phyloP scores from a whole-genome alignment of 2,888 invertebrate species.

The Cetonia aurata region DNA sequence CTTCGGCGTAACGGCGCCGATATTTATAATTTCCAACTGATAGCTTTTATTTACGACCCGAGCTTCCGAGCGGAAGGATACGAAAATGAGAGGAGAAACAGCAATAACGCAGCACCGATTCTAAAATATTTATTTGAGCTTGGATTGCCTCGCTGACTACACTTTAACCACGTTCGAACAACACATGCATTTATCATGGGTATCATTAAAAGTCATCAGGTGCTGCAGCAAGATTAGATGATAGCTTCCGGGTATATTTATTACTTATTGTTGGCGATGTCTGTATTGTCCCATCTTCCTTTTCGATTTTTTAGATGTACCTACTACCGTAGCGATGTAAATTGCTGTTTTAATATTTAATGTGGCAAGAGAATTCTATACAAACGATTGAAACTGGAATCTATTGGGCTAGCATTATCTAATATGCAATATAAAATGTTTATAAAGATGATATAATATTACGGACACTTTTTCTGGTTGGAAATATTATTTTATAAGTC shows the following conservation, averaged over 20 bases:
- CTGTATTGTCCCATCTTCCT: background rate
- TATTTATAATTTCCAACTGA: slow-evolving; percentile 12
- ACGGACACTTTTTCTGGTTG: too few relatives aligned
- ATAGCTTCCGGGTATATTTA: background rate
- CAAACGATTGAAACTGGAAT: too few relatives aligned
- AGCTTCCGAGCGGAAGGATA: background rate
- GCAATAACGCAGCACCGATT: background rate
- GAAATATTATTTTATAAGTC: too few relatives aligned
- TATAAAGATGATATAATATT: too few relatives aligned
- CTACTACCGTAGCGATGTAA: background rate
- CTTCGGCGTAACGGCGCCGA: background rate
- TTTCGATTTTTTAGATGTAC: background rate
- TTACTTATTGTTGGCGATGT: background rate
- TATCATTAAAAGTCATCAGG: slow-evolving; percentile 1
- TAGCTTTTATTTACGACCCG: slow-evolving; percentile 18
- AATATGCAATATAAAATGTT: too few relatives aligned
- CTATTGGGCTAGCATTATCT: too few relatives aligned
- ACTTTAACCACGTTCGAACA: background rate
- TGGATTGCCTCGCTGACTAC: background rate
- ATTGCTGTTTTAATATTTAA: slow-evolving; percentile 6
- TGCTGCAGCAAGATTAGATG: background rate
- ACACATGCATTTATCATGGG: background rate
- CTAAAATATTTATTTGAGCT: slow-evolving; percentile 8
- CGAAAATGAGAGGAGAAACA: slow-evolving; percentile 5
- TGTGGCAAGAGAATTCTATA: background rate